These are phyloP conservation scores for Neoaliturus tenellus DNA, from an alignment of 2,888 invertebrate species.

Conservation along the genomic window DNA sequence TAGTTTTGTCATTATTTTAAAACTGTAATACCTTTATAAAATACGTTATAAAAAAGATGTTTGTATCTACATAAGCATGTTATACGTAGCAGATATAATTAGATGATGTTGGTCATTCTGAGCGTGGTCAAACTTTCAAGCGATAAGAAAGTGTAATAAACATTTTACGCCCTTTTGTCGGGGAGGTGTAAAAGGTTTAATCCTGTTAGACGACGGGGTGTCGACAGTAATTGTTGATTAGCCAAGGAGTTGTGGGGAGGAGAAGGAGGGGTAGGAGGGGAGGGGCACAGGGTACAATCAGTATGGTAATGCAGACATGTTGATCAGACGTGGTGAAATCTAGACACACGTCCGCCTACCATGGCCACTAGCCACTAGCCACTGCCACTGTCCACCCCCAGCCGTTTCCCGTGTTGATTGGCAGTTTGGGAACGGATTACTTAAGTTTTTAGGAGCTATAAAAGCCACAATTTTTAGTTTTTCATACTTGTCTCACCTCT, in stretches of 20 bases:
- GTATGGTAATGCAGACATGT: slow-evolving; percentile 26
- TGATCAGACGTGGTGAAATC: neutral
- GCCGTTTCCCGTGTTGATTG: neutral
- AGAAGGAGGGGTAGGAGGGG: neutral
- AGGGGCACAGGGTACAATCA: slow-evolving; percentile 13
- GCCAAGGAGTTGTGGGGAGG: neutral
- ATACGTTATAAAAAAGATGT: too few relatives aligned
- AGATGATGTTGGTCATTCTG: neutral
- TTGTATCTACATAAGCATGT: too few relatives aligned
- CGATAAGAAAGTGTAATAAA: neutral
- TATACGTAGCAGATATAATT: too few relatives aligned
- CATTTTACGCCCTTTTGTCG: neutral
- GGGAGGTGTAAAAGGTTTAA: neutral
- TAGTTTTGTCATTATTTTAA: too few relatives aligned
- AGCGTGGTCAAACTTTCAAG: neutral
- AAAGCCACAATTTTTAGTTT: too few relatives aligned
- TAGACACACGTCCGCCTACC: neutral
- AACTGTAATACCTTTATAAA: too few relatives aligned
- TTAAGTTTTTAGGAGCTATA: neutral
- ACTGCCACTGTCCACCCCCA: neutral
- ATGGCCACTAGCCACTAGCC: neutral
- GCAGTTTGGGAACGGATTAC: neutral
- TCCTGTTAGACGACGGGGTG: neutral
- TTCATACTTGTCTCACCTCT: too few relatives aligned
- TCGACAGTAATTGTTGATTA: slow-evolving; percentile 20